These are phyloP conservation scores for Austrolebias charrua DNA, from an alignment of 2,797 vertebrate genomes.

Conservation along the genomic window DNA sequence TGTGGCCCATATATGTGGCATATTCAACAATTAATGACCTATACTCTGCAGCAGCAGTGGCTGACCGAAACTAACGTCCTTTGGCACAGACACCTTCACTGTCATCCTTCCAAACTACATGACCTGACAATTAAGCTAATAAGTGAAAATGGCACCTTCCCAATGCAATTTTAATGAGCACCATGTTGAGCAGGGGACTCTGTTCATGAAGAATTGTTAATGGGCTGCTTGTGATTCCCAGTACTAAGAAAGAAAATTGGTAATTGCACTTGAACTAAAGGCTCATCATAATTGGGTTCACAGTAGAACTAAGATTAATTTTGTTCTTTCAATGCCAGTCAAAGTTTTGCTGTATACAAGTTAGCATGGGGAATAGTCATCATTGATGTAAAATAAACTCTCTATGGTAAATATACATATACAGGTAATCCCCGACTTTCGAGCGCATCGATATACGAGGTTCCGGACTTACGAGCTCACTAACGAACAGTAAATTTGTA, in stretches of 20 bases:
- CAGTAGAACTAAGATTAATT: constrained; percentile 40
- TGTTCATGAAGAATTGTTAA: constrained; percentile 60
- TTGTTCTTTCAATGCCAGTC: constrained; percentile 33
- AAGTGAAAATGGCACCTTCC: constrained; percentile 76
- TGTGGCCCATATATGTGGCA: constrained; percentile 67
- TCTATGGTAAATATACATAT: no score
- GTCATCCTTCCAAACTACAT: constrained; percentile 77
- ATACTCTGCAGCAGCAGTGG: constrained; percentile 38
- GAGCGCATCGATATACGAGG: no score
- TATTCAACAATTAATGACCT: constrained; percentile 62
- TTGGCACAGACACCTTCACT: constrained; percentile 70
- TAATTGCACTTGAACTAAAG: constrained; percentile 62
- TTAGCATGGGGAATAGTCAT: not conserved
- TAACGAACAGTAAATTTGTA: no score
- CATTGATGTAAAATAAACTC: not conserved
- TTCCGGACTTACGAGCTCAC: no score
- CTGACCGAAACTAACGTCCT: constrained; percentile 69
- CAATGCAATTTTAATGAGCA: constrained; percentile 80
- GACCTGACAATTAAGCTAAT: constrained; percentile 80
- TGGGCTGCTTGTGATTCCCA: constrained; percentile 53
- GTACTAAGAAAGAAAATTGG: constrained; percentile 40
- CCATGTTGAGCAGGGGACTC: constrained; percentile 60
- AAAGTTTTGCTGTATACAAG: constrained; percentile 16
- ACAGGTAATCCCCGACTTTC: no score
- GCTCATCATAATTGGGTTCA: constrained; percentile 44